Evolutionary conservation across 2,113 vertebrate species (phyloP).

Genomic region (Mesembrinibis cayennensis): DNA sequence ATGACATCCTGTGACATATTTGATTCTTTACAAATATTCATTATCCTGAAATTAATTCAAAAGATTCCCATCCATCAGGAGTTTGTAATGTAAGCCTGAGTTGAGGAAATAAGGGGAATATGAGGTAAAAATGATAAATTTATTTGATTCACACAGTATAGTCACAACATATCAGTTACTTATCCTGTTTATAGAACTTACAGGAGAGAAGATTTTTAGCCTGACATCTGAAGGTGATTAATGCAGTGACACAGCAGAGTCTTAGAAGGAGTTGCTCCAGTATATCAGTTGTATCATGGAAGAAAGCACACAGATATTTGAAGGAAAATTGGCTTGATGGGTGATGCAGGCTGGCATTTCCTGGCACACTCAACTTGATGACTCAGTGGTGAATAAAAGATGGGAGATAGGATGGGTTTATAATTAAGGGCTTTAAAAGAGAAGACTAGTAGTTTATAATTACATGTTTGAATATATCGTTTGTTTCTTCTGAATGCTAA

Average conservation of each 20-base stretch:
- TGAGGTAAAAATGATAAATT: background rate
- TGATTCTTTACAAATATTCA: background rate
- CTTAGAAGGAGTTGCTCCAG: background rate
- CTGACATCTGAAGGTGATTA: background rate
- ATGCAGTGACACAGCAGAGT: background rate
- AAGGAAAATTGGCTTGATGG: background rate
- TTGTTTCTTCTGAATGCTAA: constrained; percentile 9
- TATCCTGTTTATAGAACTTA: background rate
- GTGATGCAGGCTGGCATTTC: background rate
- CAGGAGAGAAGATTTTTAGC: background rate
- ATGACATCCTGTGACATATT: background rate
- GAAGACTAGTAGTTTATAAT: background rate
- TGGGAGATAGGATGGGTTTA: background rate
- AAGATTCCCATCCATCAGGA: background rate
- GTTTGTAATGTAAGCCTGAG: background rate
- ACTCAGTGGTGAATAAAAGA: background rate
- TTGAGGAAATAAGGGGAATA: background rate
- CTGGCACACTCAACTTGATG: background rate
- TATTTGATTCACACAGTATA: background rate
- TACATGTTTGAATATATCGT: background rate
- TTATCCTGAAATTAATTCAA: background rate
- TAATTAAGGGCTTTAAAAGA: background rate
- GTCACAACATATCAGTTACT: background rate
- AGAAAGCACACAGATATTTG: background rate
- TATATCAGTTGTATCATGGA: background rate